Percentiles rank a stretch among this genome's conserved stretches.
Conservation (phyloP, 2,113 vertebrate species). For the Donacobius atricapilla region DNA sequence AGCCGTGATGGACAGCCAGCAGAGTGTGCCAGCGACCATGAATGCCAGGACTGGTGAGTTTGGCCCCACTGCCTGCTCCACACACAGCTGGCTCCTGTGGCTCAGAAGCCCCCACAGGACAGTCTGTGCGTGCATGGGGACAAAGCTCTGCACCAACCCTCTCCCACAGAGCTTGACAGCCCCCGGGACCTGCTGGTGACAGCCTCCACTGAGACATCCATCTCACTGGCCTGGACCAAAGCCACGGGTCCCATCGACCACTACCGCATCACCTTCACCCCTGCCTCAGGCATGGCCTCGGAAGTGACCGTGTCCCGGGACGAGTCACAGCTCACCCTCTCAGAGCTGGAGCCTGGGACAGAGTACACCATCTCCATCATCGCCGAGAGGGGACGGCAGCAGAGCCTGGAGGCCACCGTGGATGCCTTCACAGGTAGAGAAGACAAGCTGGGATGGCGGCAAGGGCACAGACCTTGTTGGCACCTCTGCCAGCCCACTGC, state of each 20-base stretch:
- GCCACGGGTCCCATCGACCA: slow-evolving; percentile 92
- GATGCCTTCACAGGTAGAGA: slow-evolving; percentile 93
- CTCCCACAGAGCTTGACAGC: slow-evolving; percentile 84
- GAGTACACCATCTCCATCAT: slow-evolving; percentile 94
- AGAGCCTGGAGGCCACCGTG: slow-evolving; percentile 88
- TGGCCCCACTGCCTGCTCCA: neutral
- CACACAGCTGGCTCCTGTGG: neutral
- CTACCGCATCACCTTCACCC: slow-evolving; percentile 90
- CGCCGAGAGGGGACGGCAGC: slow-evolving; percentile 89
- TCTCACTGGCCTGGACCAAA: slow-evolving; percentile 88
- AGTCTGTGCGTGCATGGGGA: neutral
- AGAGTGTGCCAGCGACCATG: slow-evolving; percentile 94
- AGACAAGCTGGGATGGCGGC: neutral
- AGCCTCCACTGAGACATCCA: slow-evolving; percentile 89
- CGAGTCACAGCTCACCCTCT: slow-evolving; percentile 79
- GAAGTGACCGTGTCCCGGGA: slow-evolving; percentile 87
- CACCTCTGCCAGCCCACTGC: neutral
- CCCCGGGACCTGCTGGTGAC: slow-evolving; percentile 88
- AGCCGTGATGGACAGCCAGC: slow-evolving; percentile 83
- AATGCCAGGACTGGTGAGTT: slow-evolving; percentile 93
- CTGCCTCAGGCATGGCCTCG: slow-evolving; percentile 82
- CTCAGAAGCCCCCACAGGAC: neutral
- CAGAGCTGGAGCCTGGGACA: slow-evolving; percentile 87
- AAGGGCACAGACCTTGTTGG: neutral
- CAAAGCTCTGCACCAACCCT: neutral